Base-by-base conservation (phyloP, 2,113 vertebrate genomes). In the Poeciliopsis turrubarensis region DNA sequence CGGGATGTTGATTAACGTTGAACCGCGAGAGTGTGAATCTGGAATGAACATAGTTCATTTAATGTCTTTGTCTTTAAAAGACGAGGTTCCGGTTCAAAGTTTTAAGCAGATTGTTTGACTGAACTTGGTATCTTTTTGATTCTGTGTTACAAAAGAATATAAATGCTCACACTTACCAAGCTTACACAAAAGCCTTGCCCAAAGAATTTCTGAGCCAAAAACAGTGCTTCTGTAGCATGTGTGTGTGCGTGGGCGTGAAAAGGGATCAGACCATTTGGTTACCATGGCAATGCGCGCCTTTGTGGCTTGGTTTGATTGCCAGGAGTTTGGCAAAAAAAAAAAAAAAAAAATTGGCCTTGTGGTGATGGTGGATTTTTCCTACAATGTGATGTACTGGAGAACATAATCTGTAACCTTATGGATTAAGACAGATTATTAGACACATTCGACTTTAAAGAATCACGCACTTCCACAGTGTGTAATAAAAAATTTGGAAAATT, bases 131-230 rank as follows among this genome's bases (percentile, higher is more conserved):
- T 15, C 30, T 30, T 30, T 63, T 22, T 31, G 29, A 63, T 81
- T 81, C 79, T 62, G 70, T 10, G 37, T 26, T n/a, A 92, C 86
- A 91, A 93, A 93, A 93, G 44, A 93, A 92, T 92, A 90, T 89
- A 86, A 91, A 93, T 88, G 89, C 70, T 68, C 79, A 72, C 77
- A 78, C 86, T 79, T 62, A 37, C 78, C 82, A 27, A 57, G 68
- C 60, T 78, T 73, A 83, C 84, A 88, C 87, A 88, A 90, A 94
- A 81, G 85, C 72, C 68, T 77, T 77, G 60, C 77, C 80, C 19
- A 6, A 76, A 66, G 65, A 88, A 77, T 74, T 75, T 81, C 85
- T 73, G 85, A 10, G 57, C 75, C 7, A 61, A 34, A 60, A 73
- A 75, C 76, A 57, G 73, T 76, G 67, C 75, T 74, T 79, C 73